A percentile compares a stretch with the other conserved stretches of the same genome.
Conservation (phyloP, 2,888 invertebrate species). For the Matsumyia berberina region DNA sequence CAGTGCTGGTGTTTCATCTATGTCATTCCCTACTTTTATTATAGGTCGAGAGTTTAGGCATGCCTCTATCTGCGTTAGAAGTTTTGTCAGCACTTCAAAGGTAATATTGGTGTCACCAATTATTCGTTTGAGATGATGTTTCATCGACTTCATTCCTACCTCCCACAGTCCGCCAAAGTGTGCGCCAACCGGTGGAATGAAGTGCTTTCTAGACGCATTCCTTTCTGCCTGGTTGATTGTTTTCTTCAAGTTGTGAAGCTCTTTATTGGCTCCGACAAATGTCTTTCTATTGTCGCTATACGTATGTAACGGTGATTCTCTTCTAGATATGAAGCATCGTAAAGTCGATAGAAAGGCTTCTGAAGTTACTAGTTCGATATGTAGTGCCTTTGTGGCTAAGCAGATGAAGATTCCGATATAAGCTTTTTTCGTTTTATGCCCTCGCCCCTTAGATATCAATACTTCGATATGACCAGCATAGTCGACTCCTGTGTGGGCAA, state of each 20-base stretch:
- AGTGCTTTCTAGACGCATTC: slow-evolving; percentile 76
- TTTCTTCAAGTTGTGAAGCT: background rate
- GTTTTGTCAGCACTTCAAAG: slow-evolving; percentile 78
- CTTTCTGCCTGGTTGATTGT: slow-evolving; percentile 9
- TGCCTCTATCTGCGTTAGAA: slow-evolving; percentile 78
- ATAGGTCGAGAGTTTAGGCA: slow-evolving; percentile 79
- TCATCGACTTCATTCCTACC: slow-evolving; percentile 76
- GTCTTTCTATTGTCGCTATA: background rate
- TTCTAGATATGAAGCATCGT: background rate
- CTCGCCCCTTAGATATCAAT: background rate
- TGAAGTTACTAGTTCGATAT: background rate
- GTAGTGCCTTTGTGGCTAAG: background rate
- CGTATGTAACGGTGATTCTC: background rate
- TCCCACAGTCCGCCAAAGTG: slow-evolving; percentile 81
- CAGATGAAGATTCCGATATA: slow-evolving; percentile 14
- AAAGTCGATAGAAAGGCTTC: background rate
- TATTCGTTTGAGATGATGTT: slow-evolving; percentile 78
- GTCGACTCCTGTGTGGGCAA: slow-evolving; percentile 1
- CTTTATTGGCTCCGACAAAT: background rate
- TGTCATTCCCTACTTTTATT: slow-evolving; percentile 64
- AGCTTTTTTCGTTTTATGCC: background rate
- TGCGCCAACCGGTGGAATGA: slow-evolving; percentile 78
- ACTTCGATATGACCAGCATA: background rate
- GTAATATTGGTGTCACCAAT: slow-evolving; percentile 77
- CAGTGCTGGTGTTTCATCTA: slow-evolving; percentile 42